Conservation (phyloP, 2,888 invertebrate species). For the Zaprionus bogoriensis region DNA sequence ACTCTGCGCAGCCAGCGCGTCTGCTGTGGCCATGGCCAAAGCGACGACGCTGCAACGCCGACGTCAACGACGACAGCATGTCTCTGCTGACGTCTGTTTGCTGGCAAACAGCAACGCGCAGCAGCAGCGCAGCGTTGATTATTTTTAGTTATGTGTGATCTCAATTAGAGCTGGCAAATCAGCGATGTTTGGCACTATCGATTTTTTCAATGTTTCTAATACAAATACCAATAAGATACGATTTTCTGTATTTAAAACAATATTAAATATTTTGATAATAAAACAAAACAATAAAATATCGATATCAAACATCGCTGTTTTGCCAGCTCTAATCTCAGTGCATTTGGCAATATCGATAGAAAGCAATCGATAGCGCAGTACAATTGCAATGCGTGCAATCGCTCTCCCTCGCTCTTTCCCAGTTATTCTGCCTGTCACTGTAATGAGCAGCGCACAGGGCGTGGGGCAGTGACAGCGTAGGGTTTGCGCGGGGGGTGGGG, state of each 20-base stretch:
- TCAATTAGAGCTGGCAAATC: too few species aligned
- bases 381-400: background rate
- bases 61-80: conserved; percentile 47
- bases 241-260: too few species aligned
- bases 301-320: too few species aligned
- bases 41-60: conserved; percentile 4
- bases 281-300: too few species aligned
- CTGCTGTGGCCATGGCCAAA: conserved; percentile 56
- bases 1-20: conserved; percentile 60
- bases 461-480: conserved; percentile 9
- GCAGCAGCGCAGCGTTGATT: conserved; percentile 34
- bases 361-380: background rate
- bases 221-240: too few species aligned
- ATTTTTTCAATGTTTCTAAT: too few species aligned
- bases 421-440: conserved; percentile 4
- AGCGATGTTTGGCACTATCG: too few species aligned
- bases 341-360: too few species aligned
- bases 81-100: conserved; percentile 62
- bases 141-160: conserved; percentile 58
- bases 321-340: too few species aligned
- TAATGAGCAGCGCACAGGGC: conserved; percentile 37
- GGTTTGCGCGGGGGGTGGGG: background rate
- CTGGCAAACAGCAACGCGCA: conserved; percentile 37
- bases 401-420: background rate
- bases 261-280: too few species aligned